Percentiles rank a stretch among this genome's conserved stretches.
phyloP scores from a whole-genome alignment of 1,140 invertebrate species.

The Sycophaga agraensis region DNA sequence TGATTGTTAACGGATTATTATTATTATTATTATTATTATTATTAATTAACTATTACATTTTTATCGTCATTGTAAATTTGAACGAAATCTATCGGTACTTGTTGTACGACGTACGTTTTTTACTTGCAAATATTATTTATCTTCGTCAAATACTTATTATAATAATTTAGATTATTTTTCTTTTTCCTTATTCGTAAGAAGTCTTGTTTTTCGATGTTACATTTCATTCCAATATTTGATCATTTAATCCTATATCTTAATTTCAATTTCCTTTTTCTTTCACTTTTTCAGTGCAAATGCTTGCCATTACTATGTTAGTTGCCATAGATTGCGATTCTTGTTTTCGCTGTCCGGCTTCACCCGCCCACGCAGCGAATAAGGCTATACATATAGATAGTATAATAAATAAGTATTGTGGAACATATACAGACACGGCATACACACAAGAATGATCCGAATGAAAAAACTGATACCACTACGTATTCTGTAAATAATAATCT shows the following conservation, averaged over 20 bases:
- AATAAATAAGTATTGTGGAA: slow-evolving; percentile 38
- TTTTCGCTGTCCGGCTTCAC: slow-evolving; percentile 17
- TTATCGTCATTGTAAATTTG: slow-evolving; percentile 26
- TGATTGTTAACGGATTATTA: slow-evolving; percentile 26
- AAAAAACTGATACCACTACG: slow-evolving; percentile 43
- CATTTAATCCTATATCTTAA: background rate
- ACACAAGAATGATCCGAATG: slow-evolving; percentile 27
- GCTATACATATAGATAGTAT: slow-evolving; percentile 28
- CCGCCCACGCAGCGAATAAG: slow-evolving; percentile 4
- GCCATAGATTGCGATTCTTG: slow-evolving; percentile 45
- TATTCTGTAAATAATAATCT: slow-evolving; percentile 53
- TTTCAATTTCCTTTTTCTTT: background rate
- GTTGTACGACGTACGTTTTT: slow-evolving; percentile 23
- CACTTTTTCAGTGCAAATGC: slow-evolving; percentile 32
- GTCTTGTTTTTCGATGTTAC: slow-evolving; percentile 23
- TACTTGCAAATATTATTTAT: slow-evolving; percentile 24
- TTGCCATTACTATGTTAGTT: slow-evolving; percentile 53
- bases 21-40: slow-evolving; percentile 23
- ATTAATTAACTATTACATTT: slow-evolving; percentile 18
- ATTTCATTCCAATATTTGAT: slow-evolving; percentile 18
- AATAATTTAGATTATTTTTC: slow-evolving; percentile 31
- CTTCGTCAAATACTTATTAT: slow-evolving; percentile 8
- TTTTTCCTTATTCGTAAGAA: too few species aligned
- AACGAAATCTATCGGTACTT: slow-evolving; percentile 22
- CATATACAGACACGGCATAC: slow-evolving; percentile 25